phyloP scores from a whole-genome alignment of 2,888 invertebrate species.

The Netelia virgata region DNA sequence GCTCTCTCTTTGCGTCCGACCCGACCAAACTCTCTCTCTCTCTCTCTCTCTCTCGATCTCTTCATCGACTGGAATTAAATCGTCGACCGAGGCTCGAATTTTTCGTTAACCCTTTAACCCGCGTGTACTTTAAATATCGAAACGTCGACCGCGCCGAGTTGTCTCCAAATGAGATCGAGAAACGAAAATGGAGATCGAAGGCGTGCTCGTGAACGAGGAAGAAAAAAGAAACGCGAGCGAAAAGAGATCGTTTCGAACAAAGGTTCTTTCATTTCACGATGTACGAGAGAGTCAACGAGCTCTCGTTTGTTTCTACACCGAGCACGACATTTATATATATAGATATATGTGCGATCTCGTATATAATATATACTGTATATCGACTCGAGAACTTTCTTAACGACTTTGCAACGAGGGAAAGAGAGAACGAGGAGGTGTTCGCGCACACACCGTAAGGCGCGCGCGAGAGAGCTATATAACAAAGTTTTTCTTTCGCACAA shows the following conservation, averaged over 20 bases:
- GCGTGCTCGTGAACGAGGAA: not conserved
- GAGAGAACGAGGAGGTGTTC: not conserved
- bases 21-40: slow-evolving; percentile 49
- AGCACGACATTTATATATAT: no score
- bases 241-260: slow-evolving; percentile 10
- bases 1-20: slow-evolving; percentile 42
- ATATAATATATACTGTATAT: slow-evolving; percentile 9
- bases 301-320: not conserved
- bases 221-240: not conserved
- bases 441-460: slow-evolving; percentile 16
- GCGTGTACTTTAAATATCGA: slow-evolving; percentile 25
- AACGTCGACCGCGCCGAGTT: not conserved
- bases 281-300: slow-evolving; percentile 42
- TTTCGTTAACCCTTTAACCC: slow-evolving; percentile 49
- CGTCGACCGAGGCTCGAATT: slow-evolving; percentile 40
- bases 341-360: not conserved
- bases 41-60: slow-evolving; percentile 50
- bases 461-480: slow-evolving; percentile 44
- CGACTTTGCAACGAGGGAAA: slow-evolving; percentile 64
- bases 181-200: slow-evolving; percentile 7
- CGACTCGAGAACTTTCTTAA: slow-evolving; percentile 63
- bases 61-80: slow-evolving; percentile 56
- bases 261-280: slow-evolving; percentile 22
- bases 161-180: slow-evolving; percentile 7
- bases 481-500: slow-evolving; percentile 67